Percentiles rank a stretch among this genome's conserved stretches.
phyloP scores from a whole-genome alignment of 2,113 vertebrate species.

The Ardeotis arabs region DNA sequence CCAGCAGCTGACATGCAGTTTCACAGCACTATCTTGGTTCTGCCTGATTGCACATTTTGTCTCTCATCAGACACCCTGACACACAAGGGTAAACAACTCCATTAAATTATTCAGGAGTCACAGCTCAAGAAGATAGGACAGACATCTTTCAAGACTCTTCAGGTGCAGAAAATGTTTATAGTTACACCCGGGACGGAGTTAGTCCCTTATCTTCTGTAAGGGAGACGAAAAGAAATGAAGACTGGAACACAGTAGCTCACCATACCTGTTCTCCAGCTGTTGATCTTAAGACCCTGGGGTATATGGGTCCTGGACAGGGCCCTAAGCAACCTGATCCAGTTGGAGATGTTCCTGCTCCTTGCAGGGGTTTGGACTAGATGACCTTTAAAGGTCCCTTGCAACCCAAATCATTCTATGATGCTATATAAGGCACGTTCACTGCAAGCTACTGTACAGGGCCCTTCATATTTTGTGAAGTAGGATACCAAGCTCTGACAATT shows the following conservation, averaged over 20 bases:
- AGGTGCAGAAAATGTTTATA: not conserved
- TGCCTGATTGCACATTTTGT: not conserved
- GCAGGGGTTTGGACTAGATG: no score
- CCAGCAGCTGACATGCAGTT: not conserved
- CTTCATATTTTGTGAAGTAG: not conserved
- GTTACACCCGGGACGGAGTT: not conserved
- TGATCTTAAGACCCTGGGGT: not conserved
- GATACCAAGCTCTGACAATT: not conserved
- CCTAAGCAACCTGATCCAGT: no score
- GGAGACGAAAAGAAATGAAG: not conserved
- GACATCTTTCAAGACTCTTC: not conserved
- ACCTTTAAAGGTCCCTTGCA: no score
- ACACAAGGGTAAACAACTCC: not conserved
- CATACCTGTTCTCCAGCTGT: not conserved
- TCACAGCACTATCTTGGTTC: not conserved
- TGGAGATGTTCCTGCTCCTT: no score
- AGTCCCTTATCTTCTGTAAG: not conserved
- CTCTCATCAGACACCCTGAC: not conserved
- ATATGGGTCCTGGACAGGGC: no score
- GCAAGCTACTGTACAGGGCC: not conserved
- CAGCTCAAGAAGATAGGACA: not conserved
- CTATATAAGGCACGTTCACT: not conserved
- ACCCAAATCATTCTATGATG: no score
- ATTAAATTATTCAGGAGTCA: not conserved
- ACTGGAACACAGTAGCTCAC: not conserved